Conservation (phyloP, 2,888 invertebrate genomes). For the Crioceris asparagi region DNA sequence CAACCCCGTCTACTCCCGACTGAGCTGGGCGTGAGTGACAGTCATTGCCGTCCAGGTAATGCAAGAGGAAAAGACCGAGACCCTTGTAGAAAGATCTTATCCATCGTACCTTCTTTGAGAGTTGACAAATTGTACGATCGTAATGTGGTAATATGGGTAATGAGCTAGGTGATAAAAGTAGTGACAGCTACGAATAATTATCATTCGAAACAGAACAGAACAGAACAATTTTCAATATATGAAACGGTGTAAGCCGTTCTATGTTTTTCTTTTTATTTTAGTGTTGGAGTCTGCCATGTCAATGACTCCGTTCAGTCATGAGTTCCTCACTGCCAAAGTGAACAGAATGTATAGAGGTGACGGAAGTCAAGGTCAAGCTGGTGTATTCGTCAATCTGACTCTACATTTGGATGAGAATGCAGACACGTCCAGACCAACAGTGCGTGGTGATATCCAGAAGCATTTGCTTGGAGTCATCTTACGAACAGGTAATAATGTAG, state of each 20-base stretch:
- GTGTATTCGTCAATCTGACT: constrained; percentile 78
- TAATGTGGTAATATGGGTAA: constrained; percentile 66
- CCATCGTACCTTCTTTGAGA: constrained; percentile 66
- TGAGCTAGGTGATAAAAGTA: constrained; percentile 62
- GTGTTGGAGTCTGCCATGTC: constrained; percentile 87
- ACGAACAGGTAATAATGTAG: constrained; percentile 76
- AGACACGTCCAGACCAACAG: constrained; percentile 55
- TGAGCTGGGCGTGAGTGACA: constrained; percentile 77
- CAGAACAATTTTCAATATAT: no score
- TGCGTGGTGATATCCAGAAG: constrained; percentile 69
- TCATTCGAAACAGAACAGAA: constrained; percentile 78
- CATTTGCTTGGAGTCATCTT: constrained; percentile 76
- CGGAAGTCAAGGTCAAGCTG: constrained; percentile 54
- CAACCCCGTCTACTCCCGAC: constrained; percentile 44
- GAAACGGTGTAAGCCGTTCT: no score
- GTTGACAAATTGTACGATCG: constrained; percentile 76
- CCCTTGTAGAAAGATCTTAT: constrained; percentile 67
- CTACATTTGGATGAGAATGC: constrained; percentile 67
- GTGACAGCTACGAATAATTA: constrained; percentile 71
- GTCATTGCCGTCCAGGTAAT: constrained; percentile 74
- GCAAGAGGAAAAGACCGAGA: constrained; percentile 62
- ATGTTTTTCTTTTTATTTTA: no score
- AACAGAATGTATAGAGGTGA: constrained; percentile 68
- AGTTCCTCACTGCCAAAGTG: constrained; percentile 70
- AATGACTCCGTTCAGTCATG: constrained; percentile 83